Conservation (phyloP, 1,140 invertebrate species). For the Drosophila ambigua region DNA sequence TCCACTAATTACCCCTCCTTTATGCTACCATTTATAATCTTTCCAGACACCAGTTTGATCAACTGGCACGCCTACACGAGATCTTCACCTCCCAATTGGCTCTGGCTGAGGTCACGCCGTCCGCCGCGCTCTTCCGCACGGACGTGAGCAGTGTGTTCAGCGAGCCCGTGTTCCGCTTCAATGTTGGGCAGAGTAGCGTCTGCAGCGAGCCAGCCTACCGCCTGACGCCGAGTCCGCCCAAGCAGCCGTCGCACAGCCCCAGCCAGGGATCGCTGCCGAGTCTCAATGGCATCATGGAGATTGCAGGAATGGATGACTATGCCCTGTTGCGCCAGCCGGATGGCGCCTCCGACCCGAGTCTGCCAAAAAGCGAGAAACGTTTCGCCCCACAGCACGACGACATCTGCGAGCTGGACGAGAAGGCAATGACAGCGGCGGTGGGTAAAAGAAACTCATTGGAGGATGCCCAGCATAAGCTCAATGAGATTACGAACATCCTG, state of each 20-base stretch:
- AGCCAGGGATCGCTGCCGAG: slow-evolving; percentile 82
- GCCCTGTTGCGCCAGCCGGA: slow-evolving; percentile 93
- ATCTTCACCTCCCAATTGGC: slow-evolving; percentile 88
- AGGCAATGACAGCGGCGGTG: slow-evolving; percentile 84
- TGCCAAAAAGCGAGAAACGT: slow-evolving; percentile 88
- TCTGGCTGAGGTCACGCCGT: slow-evolving; percentile 89
- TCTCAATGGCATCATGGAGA: slow-evolving; percentile 84
- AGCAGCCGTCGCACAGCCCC: slow-evolving; percentile 78
- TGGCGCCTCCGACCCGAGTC: slow-evolving; percentile 95
- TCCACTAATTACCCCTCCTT: slow-evolving; percentile 10
- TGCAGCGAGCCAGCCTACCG: slow-evolving; percentile 85
- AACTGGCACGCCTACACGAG: slow-evolving; percentile 88
- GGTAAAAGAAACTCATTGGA: slow-evolving; percentile 87
- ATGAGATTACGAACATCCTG: slow-evolving; percentile 77
- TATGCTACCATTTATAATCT: background rate
- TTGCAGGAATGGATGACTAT: slow-evolving; percentile 86
- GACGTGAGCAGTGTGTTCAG: slow-evolving; percentile 91
- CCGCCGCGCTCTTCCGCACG: slow-evolving; percentile 85
- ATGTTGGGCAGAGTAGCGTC: slow-evolving; percentile 89
- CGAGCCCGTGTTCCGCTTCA: slow-evolving; percentile 91
- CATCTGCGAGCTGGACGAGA: slow-evolving; percentile 84
- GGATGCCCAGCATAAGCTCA: slow-evolving; percentile 86
- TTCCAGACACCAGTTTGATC: slow-evolving; percentile 87
- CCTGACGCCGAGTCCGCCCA: slow-evolving; percentile 81
- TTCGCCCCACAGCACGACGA: slow-evolving; percentile 72